Percentiles rank a stretch among this genome's conserved stretches.
Evolutionary conservation across 2,888 invertebrate species (phyloP).

Genomic region (Melieria crassipennis): DNA sequence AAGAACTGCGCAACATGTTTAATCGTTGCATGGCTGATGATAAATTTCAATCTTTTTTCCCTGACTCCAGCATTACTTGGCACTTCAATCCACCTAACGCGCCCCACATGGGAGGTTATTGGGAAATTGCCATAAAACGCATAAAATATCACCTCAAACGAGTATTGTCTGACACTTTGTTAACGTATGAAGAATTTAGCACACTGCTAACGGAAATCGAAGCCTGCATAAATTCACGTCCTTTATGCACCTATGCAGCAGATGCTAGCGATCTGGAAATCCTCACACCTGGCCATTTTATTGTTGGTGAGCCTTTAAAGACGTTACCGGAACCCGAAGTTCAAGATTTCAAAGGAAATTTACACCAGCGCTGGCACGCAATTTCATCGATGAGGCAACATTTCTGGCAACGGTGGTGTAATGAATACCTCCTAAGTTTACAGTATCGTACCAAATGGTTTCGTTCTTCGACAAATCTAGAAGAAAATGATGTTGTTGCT

Average conservation of each 20-base stretch:
- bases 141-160: constrained; percentile 32
- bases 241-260: neutral
- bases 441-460: no score
- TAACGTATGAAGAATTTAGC: constrained; percentile 31
- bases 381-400: no score
- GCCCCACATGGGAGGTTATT: no score
- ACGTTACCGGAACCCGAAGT: constrained; percentile 23
- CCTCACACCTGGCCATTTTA: constrained; percentile 26
- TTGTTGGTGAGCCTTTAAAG: constrained; percentile 9
- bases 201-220: constrained; percentile 26
- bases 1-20: no score
- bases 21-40: no score
- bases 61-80: no score
- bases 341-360: constrained; percentile 18
- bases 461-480: no score
- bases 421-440: no score
- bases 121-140: neutral
- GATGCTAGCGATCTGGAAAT: constrained; percentile 17
- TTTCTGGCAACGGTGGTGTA: no score
- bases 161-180: constrained; percentile 2
- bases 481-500: no score
- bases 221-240: constrained; percentile 23
- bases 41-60: no score
- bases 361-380: constrained; percentile 20
- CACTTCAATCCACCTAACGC: no score